Evolutionary conservation across 2,113 vertebrate genomes (phyloP).

Genomic region (Phrynocephalus versicolor): DNA sequence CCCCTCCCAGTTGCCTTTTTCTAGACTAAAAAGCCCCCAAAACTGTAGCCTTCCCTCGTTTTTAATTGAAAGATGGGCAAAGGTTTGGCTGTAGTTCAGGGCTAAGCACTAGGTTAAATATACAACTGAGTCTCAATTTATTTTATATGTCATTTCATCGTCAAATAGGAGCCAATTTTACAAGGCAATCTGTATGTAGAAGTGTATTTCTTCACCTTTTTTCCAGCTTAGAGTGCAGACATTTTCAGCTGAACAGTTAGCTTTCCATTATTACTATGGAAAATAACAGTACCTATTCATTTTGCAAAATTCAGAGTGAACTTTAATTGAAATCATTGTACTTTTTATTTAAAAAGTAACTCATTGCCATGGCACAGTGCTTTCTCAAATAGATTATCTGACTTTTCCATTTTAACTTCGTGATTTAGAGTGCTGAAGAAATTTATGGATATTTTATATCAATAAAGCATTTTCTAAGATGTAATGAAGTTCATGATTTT

Average conservation of each 20-base stretch:
- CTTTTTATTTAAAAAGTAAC: constrained; percentile 26
- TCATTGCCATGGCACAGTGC: constrained; percentile 2
- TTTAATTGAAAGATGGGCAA: too few species aligned
- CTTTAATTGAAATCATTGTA: background rate
- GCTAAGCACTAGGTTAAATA: too few species aligned
- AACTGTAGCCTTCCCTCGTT: too few species aligned
- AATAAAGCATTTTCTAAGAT: constrained; percentile 11
- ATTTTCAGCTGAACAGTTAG: background rate
- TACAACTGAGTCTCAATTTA: too few species aligned
- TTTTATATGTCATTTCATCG: background rate
- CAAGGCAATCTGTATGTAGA: background rate
- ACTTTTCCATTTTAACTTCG: background rate
- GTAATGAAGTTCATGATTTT: constrained; percentile 12
- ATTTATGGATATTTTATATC: background rate
- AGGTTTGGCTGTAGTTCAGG: too few species aligned
- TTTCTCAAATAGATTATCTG: constrained; percentile 24
- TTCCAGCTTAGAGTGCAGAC: background rate
- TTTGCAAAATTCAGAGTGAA: background rate
- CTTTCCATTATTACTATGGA: background rate
- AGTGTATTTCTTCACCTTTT: constrained; percentile 7
- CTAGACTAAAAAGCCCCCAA: too few species aligned
- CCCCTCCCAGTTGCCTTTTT: too few species aligned
- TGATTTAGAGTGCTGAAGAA: background rate
- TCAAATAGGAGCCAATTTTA: background rate
- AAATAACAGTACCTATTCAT: background rate